Base-by-base conservation (phyloP, 2,113 vertebrate genomes). In the Syngnathus typhle region DNA sequence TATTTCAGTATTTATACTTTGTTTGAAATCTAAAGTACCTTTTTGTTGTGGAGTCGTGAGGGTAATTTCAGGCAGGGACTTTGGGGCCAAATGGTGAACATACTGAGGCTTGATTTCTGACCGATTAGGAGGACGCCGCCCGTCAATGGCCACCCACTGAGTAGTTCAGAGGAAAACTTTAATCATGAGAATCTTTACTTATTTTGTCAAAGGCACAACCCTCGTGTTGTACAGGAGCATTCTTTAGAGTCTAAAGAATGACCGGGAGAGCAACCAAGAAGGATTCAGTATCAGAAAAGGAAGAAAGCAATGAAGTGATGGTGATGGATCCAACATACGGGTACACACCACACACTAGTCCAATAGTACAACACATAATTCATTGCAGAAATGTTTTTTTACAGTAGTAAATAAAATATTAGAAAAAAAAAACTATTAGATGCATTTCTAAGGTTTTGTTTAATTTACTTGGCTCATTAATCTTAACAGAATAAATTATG, bases 81-180 rank as follows among this genome's bases (percentile, higher is more conserved):
- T 70, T 0, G 15, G 23, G 0, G 39, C 54, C 55, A 82, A 4
- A 23, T 70, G 72, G 65, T 81, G 79, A 78, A 86, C 69, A 37
- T 70, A 86, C 75, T 88, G 85, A 11, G 84, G 81, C 66, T 66
- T 51, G 18, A 70, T 64, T 9, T 84, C 82, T n/a, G 69, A 59
- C 1, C 9, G 12, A 23, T 37, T 58, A 0, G 38, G 36, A 6
- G 27, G 62, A 51, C 70, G 60, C 60, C 23, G 11, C 47, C 44
- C 36, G 6, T 49, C 43, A 19, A 3, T 11, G 1, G 60, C 43
- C 10, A 4, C 39, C 36, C 12, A 56, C 51, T 44, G 0, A 15
- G 8, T 6, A 49, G 18, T 41, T 43, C 47, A 70, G 36, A 64
- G 10, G 1, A 32, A 27, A 11, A 13, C 0, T 66, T 23, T 10